Evolutionary conservation across 1,140 invertebrate species (phyloP), one percentile per base, ranked within the genome.

Genomic region (Drosophila punjabiensis): DNA sequence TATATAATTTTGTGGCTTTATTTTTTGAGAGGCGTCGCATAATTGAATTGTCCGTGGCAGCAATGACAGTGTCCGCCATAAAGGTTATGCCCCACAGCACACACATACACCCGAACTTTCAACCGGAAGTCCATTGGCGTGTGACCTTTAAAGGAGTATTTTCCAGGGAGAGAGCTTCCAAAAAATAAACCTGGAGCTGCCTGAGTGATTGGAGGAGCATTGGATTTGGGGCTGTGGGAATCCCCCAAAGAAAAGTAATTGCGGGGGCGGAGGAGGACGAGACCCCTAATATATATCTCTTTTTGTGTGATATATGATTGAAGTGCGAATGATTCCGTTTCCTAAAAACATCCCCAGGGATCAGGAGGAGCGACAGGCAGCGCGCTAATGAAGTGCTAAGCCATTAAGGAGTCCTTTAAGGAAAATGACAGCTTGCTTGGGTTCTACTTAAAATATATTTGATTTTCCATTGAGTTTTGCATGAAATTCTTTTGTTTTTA

Each of bases 11-110:
- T 60, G 64, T 67, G 64, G 64, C 43, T 45, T 45, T 75, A 43
- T 61, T 63, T 63, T 75, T 62, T 20, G 41, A 56, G 35, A 56
- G 60, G 71, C 48, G 43, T 65, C 69, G 56, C 56, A 75, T 74
- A 75, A 75, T 74, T 74, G 69, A 74, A 75, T 75, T 74, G 71
- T 62, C 69, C 68, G 33, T 32, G 59, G 14, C 43, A 6, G 56
- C 67, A 55, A 53, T 45, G 64, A 18, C 64, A 70, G 37, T 69
- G 65, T 48, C 47, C 37, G 68, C 64, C 68, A 71, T 45, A 75
- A 75, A 62, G 68, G 71, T 39, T 75, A 75, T 75, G 71, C 69
- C 47, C 61, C 68, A 75, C 62, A 74, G 35, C 32, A 47, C 37
- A 33, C 24, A 24, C 24, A 5, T 5, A 24, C 18, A 47, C 18